phyloP scores from a whole-genome alignment of 2,113 vertebrate species.

The Callocephalon fimbriatum region DNA sequence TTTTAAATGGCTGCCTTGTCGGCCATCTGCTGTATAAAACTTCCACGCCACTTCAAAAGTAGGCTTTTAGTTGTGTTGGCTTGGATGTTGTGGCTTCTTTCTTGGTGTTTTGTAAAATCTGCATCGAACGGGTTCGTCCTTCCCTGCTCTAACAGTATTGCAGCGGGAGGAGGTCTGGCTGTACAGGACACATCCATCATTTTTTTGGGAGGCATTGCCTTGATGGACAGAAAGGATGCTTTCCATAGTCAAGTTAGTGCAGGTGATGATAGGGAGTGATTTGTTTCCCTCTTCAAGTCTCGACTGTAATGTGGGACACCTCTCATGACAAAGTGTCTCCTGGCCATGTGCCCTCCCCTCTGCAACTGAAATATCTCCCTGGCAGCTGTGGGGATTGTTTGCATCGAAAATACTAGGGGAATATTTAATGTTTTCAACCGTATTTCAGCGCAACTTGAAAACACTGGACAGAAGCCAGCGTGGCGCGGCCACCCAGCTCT shows the following conservation, averaged over 20 bases:
- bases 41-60: background rate
- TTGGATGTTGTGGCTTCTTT: background rate
- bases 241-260: background rate
- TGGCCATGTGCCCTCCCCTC: background rate
- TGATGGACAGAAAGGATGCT: background rate
- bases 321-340: background rate
- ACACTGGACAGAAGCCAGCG: slow-evolving; percentile 3
- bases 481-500: slow-evolving; percentile 14
- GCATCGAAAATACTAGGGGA: background rate
- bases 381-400: background rate
- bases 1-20: slow-evolving; percentile 29
- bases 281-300: background rate
- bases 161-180: background rate
- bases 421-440: background rate
- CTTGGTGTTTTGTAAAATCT: background rate
- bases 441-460: slow-evolving; percentile 9
- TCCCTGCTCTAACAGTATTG: background rate
- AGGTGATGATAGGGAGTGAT: background rate
- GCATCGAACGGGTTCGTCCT: background rate
- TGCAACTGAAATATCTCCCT: background rate
- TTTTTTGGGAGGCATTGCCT: background rate
- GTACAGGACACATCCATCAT: accelerated
- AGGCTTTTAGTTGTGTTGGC: background rate
- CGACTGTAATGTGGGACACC: background rate
- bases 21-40: slow-evolving; percentile 57